Base-by-base conservation (phyloP, 1,140 invertebrate genomes). In the Dinothrombium tinctorium region DNA sequence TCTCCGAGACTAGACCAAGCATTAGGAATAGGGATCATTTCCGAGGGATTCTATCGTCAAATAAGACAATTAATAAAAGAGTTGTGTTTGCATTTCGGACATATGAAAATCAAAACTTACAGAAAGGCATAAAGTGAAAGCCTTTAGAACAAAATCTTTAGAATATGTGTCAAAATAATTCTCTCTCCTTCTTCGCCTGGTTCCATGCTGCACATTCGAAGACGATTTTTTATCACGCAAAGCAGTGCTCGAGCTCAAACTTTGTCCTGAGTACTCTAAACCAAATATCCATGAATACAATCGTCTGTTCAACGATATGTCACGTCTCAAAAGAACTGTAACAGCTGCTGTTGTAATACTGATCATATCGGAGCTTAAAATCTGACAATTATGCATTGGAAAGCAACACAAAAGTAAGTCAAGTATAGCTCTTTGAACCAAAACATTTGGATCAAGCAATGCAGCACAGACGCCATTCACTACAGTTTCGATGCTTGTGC, bases 251-350 rank as follows among this genome's bases (percentile, higher is more conserved):
- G 21, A 23, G 9, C 20, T 12, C 11, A 37, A 11, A 11, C 19
- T 37, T 22, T 37, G 35, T 12, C 24, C 28, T 20, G 14, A 28
- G 15, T n/a, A 40, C 42, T 79, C 75, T 15, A 65, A 68, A 14
- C 76, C 78, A 35, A 83, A 59, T 12, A 87, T 57, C 81, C 81
- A 87, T 3, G 73, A 70, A 55, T 76, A 83, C 14, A 87, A 59
- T 25, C 81, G 65, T 43, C 79, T 68, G 57, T 90, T 92, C 12
- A 92, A 63, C 33, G 81, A 87, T 75, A 87, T 84, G 55, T 92
- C 86, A 47, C 86, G 64, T 33, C 84, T 58, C 9, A 92, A 59
- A 44, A 92, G 73, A 1, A 86, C 81, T 25, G 72, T 69, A 38
- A 90, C 58, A 22, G 76, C 75, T 42, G 81, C 70, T 20, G 74